phyloP scores from a whole-genome alignment of 1,140 invertebrate species.

The Lutraria rhynchaena region DNA sequence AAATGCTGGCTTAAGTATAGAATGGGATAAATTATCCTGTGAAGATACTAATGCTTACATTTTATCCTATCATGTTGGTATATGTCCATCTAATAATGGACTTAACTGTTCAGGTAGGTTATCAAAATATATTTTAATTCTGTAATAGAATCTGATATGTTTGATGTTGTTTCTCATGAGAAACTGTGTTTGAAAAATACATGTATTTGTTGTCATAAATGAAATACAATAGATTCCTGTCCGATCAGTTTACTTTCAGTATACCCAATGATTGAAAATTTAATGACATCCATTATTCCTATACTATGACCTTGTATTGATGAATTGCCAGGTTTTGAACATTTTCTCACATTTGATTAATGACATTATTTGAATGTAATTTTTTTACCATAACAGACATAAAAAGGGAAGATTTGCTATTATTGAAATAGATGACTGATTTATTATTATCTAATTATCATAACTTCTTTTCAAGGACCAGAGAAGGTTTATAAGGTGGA shows the following conservation, averaged over 20 bases:
- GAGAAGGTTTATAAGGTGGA: not conserved
- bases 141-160: no score
- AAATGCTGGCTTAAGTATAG: constrained; percentile 26
- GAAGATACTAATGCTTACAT: constrained; percentile 36
- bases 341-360: not conserved
- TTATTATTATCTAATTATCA: not conserved
- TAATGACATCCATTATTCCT: no score
- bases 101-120: constrained; percentile 45
- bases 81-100: constrained; percentile 24
- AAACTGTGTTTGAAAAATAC: no score
- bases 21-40: constrained; percentile 51
- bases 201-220: no score
- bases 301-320: no score
- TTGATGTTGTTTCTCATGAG: no score
- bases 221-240: no score
- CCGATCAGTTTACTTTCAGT: no score
- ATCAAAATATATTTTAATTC: no score
- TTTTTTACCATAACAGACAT: not conserved
- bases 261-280: no score
- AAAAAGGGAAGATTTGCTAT: not conserved
- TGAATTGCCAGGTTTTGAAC: no score
- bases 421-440: not conserved
- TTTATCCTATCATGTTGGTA: constrained; percentile 8
- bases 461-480: constrained; percentile 13
- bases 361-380: not conserved